Evolutionary conservation across 2,797 vertebrate species (phyloP).

Genomic region (Emys orbicularis): DNA sequence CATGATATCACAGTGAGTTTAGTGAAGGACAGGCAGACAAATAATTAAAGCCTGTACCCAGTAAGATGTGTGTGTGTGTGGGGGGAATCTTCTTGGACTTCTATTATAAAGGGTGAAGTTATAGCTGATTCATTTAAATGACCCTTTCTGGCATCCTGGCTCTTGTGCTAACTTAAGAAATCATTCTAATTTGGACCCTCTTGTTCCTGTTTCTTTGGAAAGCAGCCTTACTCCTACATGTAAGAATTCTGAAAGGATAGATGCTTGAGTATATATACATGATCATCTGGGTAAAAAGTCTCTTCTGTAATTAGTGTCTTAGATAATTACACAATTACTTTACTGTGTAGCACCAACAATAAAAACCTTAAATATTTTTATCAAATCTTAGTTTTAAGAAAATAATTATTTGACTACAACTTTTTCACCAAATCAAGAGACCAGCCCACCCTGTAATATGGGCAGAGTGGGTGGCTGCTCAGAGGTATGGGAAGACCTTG

Average conservation of each 20-base stretch:
- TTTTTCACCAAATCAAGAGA: background rate
- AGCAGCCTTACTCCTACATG: background rate
- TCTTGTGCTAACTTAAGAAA: background rate
- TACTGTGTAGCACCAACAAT: background rate
- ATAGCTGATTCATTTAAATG: background rate
- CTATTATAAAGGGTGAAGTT: background rate
- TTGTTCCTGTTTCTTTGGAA: background rate
- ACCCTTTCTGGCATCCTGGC: background rate
- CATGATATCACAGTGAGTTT: background rate
- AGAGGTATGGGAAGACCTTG: background rate
- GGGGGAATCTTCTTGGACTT: background rate
- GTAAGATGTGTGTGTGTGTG: too few species aligned
- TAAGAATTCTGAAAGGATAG: background rate
- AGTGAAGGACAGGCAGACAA: background rate
- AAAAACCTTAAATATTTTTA: background rate
- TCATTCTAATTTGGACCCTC: background rate
- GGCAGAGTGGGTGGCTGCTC: background rate
- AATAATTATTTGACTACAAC: conserved; percentile 1
- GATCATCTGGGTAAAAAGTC: background rate
- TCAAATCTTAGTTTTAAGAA: background rate
- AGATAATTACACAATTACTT: conserved; percentile 1
- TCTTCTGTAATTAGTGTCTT: conserved; percentile 10
- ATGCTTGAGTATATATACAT: too few species aligned
- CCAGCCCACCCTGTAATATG: background rate
- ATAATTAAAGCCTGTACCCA: background rate